Evolutionary conservation across 2,888 invertebrate genomes (phyloP).

Genomic region (Aleiodes alternator): DNA sequence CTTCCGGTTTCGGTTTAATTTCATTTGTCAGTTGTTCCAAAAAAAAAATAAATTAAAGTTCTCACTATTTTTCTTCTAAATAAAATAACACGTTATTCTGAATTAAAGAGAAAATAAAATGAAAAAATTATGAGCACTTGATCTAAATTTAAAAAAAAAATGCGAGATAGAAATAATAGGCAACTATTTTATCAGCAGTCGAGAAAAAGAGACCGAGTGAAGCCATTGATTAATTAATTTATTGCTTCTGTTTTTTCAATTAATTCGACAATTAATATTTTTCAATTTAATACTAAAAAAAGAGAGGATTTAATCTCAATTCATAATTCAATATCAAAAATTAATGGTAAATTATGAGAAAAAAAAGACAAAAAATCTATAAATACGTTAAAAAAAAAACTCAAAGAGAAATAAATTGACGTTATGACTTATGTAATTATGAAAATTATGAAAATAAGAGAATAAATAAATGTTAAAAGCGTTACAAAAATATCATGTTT

Average conservation of each 20-base stretch:
- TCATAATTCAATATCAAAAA: slow-evolving; percentile 51
- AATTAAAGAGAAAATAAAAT: neutral
- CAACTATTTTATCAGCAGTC: slow-evolving; percentile 24
- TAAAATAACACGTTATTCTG: neutral
- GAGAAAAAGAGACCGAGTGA: neutral
- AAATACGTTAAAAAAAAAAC: slow-evolving; percentile 10
- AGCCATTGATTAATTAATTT: neutral
- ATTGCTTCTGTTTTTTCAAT: slow-evolving; percentile 9
- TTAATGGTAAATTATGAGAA: slow-evolving; percentile 44
- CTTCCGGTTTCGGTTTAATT: slow-evolving; percentile 15
- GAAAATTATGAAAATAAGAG: slow-evolving; percentile 21
- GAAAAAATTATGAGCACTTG: too few species aligned
- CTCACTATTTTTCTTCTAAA: neutral
- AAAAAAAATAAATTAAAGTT: slow-evolving; percentile 2
- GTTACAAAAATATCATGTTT: slow-evolving; percentile 8
- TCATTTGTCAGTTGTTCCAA: neutral
- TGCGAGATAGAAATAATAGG: neutral
- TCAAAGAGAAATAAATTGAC: slow-evolving; percentile 1
- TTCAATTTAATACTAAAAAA: slow-evolving; percentile 42
- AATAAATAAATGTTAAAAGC: slow-evolving; percentile 31
- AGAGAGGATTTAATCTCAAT: slow-evolving; percentile 47
- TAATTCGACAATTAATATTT: slow-evolving; percentile 28
- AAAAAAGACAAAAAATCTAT: neutral
- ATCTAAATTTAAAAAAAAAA: slow-evolving; percentile 5
- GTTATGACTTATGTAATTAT: slow-evolving; percentile 30